Evolutionary conservation across 1,140 invertebrate species (phyloP).

Genomic region (Neotoxoptera formosana): DNA sequence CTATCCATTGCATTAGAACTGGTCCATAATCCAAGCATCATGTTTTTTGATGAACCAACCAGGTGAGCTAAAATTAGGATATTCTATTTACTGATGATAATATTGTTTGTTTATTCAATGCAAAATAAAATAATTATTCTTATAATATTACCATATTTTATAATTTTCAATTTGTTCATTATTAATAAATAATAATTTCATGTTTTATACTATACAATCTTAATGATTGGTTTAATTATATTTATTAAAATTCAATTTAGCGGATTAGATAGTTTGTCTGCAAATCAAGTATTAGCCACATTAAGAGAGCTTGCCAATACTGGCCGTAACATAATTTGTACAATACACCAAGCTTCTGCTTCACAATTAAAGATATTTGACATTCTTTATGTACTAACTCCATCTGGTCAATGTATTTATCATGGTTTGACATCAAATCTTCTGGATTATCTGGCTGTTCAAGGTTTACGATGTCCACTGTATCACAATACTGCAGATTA

Average conservation of each 20-base stretch:
- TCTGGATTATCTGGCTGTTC: slow-evolving; percentile 68
- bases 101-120: neutral
- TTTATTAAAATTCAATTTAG: slow-evolving; percentile 62
- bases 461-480: slow-evolving; percentile 69
- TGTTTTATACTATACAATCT: neutral
- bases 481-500: slow-evolving; percentile 76
- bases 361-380: slow-evolving; percentile 75
- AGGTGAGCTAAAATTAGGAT: slow-evolving; percentile 70
- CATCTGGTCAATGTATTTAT: slow-evolving; percentile 70
- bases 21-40: slow-evolving; percentile 86
- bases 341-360: slow-evolving; percentile 75
- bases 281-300: slow-evolving; percentile 68
- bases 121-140: neutral
- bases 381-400: slow-evolving; percentile 70
- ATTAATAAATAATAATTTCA: neutral
- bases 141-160: neutral
- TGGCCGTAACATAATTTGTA: slow-evolving; percentile 73
- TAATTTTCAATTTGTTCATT: neutral
- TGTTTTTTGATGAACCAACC: slow-evolving; percentile 94
- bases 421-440: slow-evolving; percentile 67
- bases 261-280: slow-evolving; percentile 70
- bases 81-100: neutral
- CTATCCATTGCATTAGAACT: slow-evolving; percentile 87
- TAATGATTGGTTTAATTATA: neutral
- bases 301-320: slow-evolving; percentile 67